Conservation (phyloP, 2,113 vertebrate genomes). For the Tychaedon coryphoeus region DNA sequence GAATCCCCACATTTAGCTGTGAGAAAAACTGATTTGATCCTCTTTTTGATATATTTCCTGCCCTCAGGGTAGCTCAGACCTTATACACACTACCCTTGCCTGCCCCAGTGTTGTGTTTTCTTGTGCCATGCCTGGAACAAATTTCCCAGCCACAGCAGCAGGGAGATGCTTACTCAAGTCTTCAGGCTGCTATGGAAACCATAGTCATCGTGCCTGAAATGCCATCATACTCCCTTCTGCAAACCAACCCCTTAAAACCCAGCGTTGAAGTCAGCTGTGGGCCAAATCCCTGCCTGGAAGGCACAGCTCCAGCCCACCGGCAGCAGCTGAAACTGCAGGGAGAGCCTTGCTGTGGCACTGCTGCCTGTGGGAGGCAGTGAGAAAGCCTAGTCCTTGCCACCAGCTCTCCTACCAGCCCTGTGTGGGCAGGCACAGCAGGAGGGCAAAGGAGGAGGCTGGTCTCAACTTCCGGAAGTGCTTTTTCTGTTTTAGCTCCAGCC, state of each 20-base stretch:
- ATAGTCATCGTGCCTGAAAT: background rate
- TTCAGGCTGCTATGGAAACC: background rate
- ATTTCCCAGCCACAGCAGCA: background rate
- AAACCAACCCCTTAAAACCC: background rate
- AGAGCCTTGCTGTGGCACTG: background rate
- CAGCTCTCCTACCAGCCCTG: fast-evolving
- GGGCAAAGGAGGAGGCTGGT: fast-evolving
- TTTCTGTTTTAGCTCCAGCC: background rate
- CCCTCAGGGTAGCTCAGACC: background rate
- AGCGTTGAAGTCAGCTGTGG: background rate
- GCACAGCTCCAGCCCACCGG: background rate
- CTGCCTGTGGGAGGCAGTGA: background rate
- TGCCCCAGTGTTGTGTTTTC: background rate
- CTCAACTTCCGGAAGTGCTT: background rate
- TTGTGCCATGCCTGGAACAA: fast-evolving
- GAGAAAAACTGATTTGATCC: background rate
- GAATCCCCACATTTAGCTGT: background rate
- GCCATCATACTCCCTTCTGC: background rate
- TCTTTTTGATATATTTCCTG: background rate
- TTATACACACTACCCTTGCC: background rate
- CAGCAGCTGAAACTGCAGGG: background rate
- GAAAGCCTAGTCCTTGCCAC: fast-evolving
- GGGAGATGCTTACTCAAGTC: background rate
- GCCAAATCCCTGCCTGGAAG: background rate
- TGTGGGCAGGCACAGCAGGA: background rate